Evolutionary conservation across 2,797 vertebrate species (phyloP).

Genomic region (Tympanoctomys barrerae): DNA sequence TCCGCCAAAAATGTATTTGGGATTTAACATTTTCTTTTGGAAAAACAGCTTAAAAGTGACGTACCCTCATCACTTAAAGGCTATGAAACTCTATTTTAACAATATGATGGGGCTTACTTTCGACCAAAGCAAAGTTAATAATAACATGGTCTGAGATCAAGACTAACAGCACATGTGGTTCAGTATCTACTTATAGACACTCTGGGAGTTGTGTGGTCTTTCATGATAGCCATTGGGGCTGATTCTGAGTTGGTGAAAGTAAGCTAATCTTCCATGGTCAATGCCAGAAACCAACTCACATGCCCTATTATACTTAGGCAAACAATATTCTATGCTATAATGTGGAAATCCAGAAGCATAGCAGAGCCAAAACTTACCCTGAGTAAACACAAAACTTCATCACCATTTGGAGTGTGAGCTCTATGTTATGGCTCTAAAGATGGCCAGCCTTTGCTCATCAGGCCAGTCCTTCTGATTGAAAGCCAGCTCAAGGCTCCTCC

Average conservation of each 20-base stretch:
- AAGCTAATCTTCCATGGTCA: constrained; percentile 69
- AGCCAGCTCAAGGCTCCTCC: neutral
- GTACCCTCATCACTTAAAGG: constrained; percentile 42
- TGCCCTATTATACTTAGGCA: constrained; percentile 74
- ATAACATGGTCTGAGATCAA: constrained; percentile 68
- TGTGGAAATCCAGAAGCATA: constrained; percentile 63
- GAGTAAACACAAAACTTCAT: constrained; percentile 66
- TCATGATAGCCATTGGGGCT: constrained; percentile 62
- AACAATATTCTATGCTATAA: constrained; percentile 73
- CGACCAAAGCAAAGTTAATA: constrained; percentile 70
- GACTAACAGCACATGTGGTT: constrained; percentile 72
- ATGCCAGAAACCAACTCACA: constrained; percentile 76
- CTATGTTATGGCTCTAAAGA: constrained; percentile 13
- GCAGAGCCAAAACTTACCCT: constrained; percentile 59
- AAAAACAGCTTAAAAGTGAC: constrained; percentile 75
- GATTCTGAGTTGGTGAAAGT: constrained; percentile 67
- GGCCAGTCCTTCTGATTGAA: neutral
- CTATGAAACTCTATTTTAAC: constrained; percentile 77
- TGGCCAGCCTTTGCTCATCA: neutral
- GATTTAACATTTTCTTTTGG: constrained; percentile 77
- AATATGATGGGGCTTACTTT: constrained; percentile 70
- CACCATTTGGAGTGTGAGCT: neutral
- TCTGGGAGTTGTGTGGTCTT: constrained; percentile 80
- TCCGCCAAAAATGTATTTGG: constrained; percentile 78
- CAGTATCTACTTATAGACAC: constrained; percentile 76